phyloP scores from a whole-genome alignment of 2,888 invertebrate genomes.

The Tenthredo livida region DNA sequence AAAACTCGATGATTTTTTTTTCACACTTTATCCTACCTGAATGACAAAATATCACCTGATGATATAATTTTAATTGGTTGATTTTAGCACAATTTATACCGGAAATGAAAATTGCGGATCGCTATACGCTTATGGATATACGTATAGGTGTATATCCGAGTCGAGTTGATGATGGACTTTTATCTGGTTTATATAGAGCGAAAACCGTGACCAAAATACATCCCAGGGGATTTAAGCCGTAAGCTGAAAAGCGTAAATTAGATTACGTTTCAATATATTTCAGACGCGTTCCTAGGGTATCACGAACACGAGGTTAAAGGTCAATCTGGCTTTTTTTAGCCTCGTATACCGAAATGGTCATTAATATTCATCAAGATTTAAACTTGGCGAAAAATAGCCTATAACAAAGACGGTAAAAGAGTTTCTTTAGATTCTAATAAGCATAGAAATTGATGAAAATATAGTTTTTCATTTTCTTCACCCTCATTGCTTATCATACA shows the following conservation, averaged over 20 bases:
- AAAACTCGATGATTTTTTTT: neutral
- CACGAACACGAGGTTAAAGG: conserved; percentile 29
- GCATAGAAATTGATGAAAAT: neutral
- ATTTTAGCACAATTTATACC: neutral
- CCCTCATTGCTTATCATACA: neutral
- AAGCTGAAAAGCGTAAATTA: conserved; percentile 45
- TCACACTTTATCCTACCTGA: neutral
- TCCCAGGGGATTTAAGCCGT: conserved; percentile 25
- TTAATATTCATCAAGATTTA: conserved; percentile 16
- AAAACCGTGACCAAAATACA: conserved; percentile 47
- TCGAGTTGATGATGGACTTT: neutral
- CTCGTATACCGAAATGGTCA: neutral
- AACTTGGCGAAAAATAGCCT: neutral
- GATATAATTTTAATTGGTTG: neutral
- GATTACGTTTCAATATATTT: conserved; percentile 46
- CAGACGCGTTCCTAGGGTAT: conserved; percentile 6
- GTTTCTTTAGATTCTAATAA: neutral
- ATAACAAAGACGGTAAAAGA: neutral
- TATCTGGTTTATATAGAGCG: conserved; percentile 30
- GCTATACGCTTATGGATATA: neutral
- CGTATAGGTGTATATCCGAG: neutral
- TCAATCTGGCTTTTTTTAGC: neutral
- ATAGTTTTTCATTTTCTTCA: neutral
- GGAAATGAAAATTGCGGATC: neutral
- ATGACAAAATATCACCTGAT: neutral